phyloP scores from a whole-genome alignment of 2,113 vertebrate species.

The Puntigrus tetrazona region DNA sequence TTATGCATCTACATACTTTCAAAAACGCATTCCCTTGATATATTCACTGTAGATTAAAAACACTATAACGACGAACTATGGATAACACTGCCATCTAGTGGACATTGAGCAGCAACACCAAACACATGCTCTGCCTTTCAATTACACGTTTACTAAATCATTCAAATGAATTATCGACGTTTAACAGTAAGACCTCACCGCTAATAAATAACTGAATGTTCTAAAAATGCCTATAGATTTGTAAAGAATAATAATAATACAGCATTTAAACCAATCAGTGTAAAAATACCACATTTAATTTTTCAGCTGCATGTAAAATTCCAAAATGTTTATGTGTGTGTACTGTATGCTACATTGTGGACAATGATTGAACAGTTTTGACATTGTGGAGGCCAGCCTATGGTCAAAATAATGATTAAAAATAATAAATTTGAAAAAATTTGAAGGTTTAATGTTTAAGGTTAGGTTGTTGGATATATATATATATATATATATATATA shows the following conservation, averaged over 20 bases:
- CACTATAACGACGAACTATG: not conserved
- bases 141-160: not conserved
- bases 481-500: too few relatives aligned
- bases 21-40: not conserved
- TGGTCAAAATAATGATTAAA: too few relatives aligned
- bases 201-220: not conserved
- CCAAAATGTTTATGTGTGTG: not conserved
- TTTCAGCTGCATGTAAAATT: not conserved
- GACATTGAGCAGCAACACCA: constrained; percentile 22
- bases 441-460: too few relatives aligned
- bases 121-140: not conserved
- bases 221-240: not conserved
- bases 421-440: too few relatives aligned
- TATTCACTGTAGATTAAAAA: not conserved
- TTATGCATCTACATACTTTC: not conserved
- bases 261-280: not conserved
- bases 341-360: too few relatives aligned
- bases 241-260: not conserved
- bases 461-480: too few relatives aligned
- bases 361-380: too few relatives aligned
- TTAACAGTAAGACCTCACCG: not conserved
- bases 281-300: not conserved
- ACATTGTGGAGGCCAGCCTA: too few relatives aligned
- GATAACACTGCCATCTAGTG: constrained; percentile 70
- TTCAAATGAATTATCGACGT: not conserved